Evolutionary conservation across 1,140 invertebrate species (phyloP).

Genomic region (Drosophila sp.): DNA sequence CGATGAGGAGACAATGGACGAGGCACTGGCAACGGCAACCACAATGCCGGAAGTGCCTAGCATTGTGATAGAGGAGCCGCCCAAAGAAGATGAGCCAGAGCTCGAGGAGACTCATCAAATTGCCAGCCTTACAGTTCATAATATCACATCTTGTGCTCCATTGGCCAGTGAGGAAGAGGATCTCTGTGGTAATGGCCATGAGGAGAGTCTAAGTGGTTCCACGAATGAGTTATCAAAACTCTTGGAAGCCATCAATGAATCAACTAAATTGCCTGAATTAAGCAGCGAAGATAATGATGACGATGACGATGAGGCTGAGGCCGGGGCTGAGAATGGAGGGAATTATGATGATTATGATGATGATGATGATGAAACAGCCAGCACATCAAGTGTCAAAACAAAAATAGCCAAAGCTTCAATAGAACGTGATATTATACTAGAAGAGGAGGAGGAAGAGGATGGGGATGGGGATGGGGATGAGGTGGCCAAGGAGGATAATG

Average conservation of each 20-base stretch:
- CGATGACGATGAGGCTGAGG: slow-evolving; percentile 15
- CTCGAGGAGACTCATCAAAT: slow-evolving; percentile 7
- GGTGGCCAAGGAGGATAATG: not conserved
- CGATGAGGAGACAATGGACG: slow-evolving; percentile 29
- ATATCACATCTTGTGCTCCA: slow-evolving; percentile 28
- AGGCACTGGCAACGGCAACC: not conserved
- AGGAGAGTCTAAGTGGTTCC: slow-evolving; percentile 46
- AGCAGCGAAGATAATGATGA: slow-evolving; percentile 48
- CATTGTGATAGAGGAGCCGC: slow-evolving; percentile 55
- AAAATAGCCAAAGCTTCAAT: slow-evolving; percentile 73
- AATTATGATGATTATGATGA: slow-evolving; percentile 44
- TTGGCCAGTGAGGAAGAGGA: slow-evolving; percentile 65
- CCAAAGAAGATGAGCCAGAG: slow-evolving; percentile 18
- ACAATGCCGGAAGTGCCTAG: slow-evolving; percentile 41
- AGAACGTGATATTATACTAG: slow-evolving; percentile 60
- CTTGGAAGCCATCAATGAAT: slow-evolving; percentile 55
- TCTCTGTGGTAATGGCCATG: slow-evolving; percentile 10
- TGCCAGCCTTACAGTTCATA: not conserved
- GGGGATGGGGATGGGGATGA: not conserved
- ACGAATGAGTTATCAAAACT: slow-evolving; percentile 52
- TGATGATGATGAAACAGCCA: slow-evolving; percentile 66
- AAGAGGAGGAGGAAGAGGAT: slow-evolving; percentile 30
- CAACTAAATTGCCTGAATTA: slow-evolving; percentile 46
- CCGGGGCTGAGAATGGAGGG: too few relatives aligned
- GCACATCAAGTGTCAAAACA: slow-evolving; percentile 62